Evolutionary conservation across 2,113 vertebrate genomes (phyloP).

Genomic region (Solenodon paradoxus): DNA sequence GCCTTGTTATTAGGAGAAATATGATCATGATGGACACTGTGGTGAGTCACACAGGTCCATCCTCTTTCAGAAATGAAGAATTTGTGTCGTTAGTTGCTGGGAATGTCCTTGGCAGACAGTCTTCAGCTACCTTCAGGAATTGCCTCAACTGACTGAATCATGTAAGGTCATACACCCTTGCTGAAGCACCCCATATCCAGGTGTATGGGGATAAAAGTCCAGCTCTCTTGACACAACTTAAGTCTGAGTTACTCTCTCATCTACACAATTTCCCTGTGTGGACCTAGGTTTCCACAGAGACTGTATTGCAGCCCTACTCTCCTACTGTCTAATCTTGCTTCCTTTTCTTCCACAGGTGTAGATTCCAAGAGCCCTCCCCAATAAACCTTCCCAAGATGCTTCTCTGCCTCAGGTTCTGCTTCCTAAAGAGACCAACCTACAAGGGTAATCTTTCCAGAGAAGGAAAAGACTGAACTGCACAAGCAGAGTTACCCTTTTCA

Average conservation of each 20-base stretch:
- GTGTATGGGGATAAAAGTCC: accelerated
- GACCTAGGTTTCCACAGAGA: background rate
- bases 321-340: background rate
- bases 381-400: background rate
- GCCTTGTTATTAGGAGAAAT: background rate
- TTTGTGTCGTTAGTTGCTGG: background rate
- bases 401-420: background rate
- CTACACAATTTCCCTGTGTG: background rate
- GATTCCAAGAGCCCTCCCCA: background rate
- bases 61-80: background rate
- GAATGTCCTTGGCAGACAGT: background rate
- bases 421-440: background rate
- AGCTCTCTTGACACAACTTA: background rate
- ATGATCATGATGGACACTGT: background rate
- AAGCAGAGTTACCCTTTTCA: background rate
- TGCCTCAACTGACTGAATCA: background rate
- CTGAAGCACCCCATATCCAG: background rate
- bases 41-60: too few relatives aligned
- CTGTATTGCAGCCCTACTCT: background rate
- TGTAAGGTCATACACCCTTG: background rate
- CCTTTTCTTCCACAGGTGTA: background rate
- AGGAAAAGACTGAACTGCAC: background rate
- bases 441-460: background rate
- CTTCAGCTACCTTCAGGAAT: background rate
- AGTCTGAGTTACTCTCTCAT: background rate